Evolutionary conservation across 2,113 vertebrate species (phyloP).

Genomic region (Onychostruthus taczanowskii): DNA sequence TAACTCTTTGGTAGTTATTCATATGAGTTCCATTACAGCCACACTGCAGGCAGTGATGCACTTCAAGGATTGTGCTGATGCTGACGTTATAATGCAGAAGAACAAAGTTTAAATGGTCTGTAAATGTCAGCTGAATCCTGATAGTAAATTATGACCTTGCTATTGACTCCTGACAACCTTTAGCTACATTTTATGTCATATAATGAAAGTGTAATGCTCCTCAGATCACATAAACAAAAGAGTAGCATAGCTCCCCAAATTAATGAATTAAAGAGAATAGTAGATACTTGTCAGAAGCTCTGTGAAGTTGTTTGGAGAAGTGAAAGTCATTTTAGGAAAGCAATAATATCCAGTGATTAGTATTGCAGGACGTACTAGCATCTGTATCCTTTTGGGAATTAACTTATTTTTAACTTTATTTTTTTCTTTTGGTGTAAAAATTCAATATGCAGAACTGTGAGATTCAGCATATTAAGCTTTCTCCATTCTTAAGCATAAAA

Average conservation of each 20-base stretch:
- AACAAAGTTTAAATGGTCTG: conserved; percentile 69
- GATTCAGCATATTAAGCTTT: not conserved
- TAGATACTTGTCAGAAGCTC: not conserved
- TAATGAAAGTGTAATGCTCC: conserved; percentile 41
- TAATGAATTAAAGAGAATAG: not conserved
- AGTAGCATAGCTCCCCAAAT: not conserved
- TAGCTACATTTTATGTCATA: conserved; percentile 44
- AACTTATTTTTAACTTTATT: not conserved
- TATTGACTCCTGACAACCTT: conserved; percentile 52
- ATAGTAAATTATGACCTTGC: conserved; percentile 67
- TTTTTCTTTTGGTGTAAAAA: not conserved
- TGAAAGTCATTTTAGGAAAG: not conserved
- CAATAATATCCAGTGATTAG: not conserved
- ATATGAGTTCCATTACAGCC: conserved; percentile 38
- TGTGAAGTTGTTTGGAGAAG: conserved; percentile 16
- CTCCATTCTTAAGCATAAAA: conserved; percentile 12
- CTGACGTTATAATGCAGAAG: conserved; percentile 51
- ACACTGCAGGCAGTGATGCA: conserved; percentile 52
- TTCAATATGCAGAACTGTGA: not conserved
- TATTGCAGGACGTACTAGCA: not conserved
- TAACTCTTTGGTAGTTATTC: conserved; percentile 58
- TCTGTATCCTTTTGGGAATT: not conserved
- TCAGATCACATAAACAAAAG: conserved; percentile 42
- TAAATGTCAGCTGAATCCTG: conserved; percentile 70
- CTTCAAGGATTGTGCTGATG: conserved; percentile 68